Evolutionary conservation across 2,888 invertebrate species (phyloP), one percentile per base, ranked within the genome.

Genomic region (Gasteruption jaculator): DNA sequence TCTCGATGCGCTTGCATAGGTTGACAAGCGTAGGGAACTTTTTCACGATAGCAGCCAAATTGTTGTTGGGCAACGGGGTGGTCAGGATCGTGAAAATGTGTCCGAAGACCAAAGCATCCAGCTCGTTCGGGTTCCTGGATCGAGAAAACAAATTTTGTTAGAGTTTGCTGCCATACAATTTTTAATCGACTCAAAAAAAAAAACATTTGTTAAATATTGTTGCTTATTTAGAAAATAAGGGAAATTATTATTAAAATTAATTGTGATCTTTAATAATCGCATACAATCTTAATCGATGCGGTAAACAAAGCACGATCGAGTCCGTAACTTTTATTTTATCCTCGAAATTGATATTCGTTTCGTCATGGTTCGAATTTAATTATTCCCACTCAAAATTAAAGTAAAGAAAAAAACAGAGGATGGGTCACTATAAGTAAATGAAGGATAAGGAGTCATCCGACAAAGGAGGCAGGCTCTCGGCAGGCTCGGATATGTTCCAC

Each of bases 21-120:
- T 83, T 77, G n/a, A 91, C 81, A 25, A 97, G 76, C 50, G 81
- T 81, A 1, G 82, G 78, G 70, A 86, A 86, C 39, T 80, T 79
- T 46, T 86, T 78, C 3, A 96, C 83, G 5, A 85, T 85, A 42
- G 86, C 82, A 0, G 90, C 90, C 36, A 97, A 76, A 48, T 80
- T 79, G 51, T 85, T 83, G 62, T 86, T 86, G 0, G 93, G 91
- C 26, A 96, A 74, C 2, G 86, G 81, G 4, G 92, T 94, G 5
- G 95, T 95, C 44, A 96, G 75, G 53, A 97, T 85, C 0, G 92
- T 89, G 73, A 88, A 97, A n/a, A 97, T 78, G 73, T 97, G 97
- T 0, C 96, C 97, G 76, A 95, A 99, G 0, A 93, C 90, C 22
- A 97, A 73, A 2, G 96, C 96, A 73, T 99, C 97, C 48, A 96